These are phyloP conservation scores for Sycophaga agraensis DNA, from an alignment of 1,140 invertebrate genomes.

Conservation along the genomic window DNA sequence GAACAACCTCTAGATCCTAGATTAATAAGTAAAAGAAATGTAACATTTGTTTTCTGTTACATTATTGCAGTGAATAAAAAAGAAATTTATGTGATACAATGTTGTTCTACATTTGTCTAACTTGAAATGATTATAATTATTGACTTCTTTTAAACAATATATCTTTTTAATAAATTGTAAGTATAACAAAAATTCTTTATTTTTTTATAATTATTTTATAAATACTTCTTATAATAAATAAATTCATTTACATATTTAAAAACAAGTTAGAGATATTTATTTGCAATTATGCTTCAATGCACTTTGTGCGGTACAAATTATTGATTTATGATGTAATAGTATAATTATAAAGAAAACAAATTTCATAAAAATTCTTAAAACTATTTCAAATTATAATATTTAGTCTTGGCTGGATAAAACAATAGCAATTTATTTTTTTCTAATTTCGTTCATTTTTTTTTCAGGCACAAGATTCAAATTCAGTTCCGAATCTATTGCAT, in stretches of 20 bases:
- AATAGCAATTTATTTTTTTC: conserved; percentile 4
- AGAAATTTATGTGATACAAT: conserved; percentile 5
- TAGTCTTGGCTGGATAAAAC: background rate
- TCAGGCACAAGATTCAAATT: conserved; percentile 25
- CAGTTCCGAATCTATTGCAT: conserved; percentile 17
- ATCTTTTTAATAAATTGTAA: too few species aligned
- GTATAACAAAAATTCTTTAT: too few species aligned
- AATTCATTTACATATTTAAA: background rate
- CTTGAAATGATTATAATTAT: too few species aligned
- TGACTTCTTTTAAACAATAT: too few species aligned
- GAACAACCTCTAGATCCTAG: conserved; percentile 23
- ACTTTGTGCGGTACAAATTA: conserved; percentile 18
- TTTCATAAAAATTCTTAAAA: background rate
- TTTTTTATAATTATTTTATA: conserved; percentile 7
- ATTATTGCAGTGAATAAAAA: background rate
- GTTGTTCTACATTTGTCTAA: too few species aligned
- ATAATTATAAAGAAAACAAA: background rate
- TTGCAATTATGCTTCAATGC: background rate
- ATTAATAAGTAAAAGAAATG: background rate
- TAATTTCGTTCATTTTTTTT: background rate
- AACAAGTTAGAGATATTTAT: background rate
- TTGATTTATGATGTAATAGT: conserved; percentile 4
- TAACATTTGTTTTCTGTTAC: conserved; percentile 13
- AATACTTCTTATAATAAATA: conserved; percentile 2
- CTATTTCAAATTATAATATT: conserved; percentile 8